These are phyloP conservation scores for Xyrichtys novacula DNA, from an alignment of 2,797 vertebrate genomes.

Conservation along the genomic window DNA sequence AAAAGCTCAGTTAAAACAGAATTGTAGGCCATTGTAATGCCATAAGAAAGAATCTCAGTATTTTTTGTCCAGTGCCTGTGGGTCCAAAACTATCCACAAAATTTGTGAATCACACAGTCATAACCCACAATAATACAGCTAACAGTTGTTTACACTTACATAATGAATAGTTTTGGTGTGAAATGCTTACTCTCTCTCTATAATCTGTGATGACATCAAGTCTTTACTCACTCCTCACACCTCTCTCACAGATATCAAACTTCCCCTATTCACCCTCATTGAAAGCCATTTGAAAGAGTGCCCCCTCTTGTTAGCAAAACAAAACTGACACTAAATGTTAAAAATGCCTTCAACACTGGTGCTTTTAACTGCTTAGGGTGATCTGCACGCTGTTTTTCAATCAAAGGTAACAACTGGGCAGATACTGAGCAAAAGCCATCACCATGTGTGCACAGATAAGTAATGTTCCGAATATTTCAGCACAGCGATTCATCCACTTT, in stretches of 20 bases:
- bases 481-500: constrained; percentile 57
- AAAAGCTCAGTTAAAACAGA: too few relatives aligned
- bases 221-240: neutral
- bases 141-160: neutral
- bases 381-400: neutral
- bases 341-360: constrained; percentile 26
- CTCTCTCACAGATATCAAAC: constrained; percentile 22
- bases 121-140: neutral
- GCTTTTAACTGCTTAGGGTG: constrained; percentile 39
- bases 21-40: too few relatives aligned
- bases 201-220: neutral
- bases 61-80: neutral
- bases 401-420: neutral
- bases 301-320: constrained; percentile 77
- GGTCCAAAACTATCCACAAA: too few relatives aligned
- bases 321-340: constrained; percentile 58
- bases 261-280: constrained; percentile 37
- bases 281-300: constrained; percentile 45
- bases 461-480: neutral
- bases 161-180: neutral
- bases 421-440: neutral
- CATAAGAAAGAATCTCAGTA: neutral
- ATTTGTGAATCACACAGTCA: neutral
- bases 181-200: neutral
- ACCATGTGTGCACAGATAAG: constrained; percentile 2